These are phyloP conservation scores for Oryctes rhinoceros DNA, from an alignment of 1,140 invertebrate genomes.

Conservation along the genomic window DNA sequence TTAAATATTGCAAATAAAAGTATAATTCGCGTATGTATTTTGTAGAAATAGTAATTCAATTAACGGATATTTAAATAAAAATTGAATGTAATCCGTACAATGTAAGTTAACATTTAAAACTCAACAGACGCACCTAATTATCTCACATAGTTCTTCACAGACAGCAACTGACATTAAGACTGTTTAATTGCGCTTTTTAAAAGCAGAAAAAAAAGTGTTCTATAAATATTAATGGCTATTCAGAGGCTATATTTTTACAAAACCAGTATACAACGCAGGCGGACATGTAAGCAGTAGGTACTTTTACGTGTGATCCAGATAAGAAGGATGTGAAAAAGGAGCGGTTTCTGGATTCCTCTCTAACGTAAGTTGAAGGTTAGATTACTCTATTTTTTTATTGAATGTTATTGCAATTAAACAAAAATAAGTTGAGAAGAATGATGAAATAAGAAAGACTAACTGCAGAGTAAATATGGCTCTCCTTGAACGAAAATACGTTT, in stretches of 20 bases:
- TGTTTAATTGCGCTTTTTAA: neutral
- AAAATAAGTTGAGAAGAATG: neutral
- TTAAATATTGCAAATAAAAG: no score
- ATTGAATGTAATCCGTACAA: no score
- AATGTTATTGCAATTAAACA: neutral
- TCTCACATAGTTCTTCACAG: neutral
- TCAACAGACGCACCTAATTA: neutral
- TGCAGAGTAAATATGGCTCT: no score
- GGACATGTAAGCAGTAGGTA: neutral
- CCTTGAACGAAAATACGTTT: no score
- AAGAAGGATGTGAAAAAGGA: conserved; percentile 8
- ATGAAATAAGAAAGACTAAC: no score
- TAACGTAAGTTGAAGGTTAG: conserved; percentile 16
- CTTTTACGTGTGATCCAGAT: conserved; percentile 8
- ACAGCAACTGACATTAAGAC: conserved; percentile 1
- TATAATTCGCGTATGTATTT: no score
- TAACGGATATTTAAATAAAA: no score
- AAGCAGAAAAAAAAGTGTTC: neutral
- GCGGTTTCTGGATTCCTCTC: conserved; percentile 26
- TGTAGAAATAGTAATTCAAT: no score
- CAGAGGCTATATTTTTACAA: neutral
- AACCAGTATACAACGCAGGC: neutral
- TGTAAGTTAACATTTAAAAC: neutral
- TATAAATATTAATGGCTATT: neutral
- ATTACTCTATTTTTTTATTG: neutral